Evolutionary conservation across 2,113 vertebrate genomes (phyloP).

Genomic region (Lichenostomus cassidix): DNA sequence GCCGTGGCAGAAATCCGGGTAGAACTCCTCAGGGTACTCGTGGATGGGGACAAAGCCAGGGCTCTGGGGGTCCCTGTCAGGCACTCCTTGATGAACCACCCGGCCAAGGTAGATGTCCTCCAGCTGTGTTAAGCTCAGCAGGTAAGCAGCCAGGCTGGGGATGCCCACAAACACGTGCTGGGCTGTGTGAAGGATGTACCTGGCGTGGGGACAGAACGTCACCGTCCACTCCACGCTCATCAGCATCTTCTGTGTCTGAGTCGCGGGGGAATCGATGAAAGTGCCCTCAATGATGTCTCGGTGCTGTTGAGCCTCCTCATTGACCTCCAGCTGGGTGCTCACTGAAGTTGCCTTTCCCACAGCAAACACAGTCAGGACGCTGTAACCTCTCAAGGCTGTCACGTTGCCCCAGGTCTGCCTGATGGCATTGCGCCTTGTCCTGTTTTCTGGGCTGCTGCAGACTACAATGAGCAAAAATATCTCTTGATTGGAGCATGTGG

Average conservation of each 20-base stretch:
- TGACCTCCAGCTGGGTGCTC: constrained; percentile 68
- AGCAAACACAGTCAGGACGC: constrained; percentile 78
- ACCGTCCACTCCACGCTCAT: constrained; percentile 82
- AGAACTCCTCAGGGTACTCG: constrained; percentile 76
- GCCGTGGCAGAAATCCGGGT: constrained; percentile 86
- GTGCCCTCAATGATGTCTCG: constrained; percentile 83
- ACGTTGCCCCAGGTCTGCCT: constrained; percentile 87
- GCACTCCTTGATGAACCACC: constrained; percentile 79
- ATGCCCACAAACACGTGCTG: constrained; percentile 83
- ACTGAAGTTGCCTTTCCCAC: constrained; percentile 73
- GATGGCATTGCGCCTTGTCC: constrained; percentile 75
- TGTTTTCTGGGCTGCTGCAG: constrained; percentile 80
- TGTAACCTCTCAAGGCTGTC: constrained; percentile 66
- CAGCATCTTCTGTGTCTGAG: constrained; percentile 74
- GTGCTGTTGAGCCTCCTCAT: constrained; percentile 72
- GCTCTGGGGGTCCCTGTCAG: constrained; percentile 76
- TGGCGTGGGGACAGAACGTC: constrained; percentile 82
- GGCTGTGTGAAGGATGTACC: constrained; percentile 82
- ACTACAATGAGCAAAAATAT: constrained; percentile 84
- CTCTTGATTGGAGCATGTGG: constrained; percentile 70
- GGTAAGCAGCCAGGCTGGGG: constrained; percentile 76
- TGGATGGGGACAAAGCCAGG: constrained; percentile 72
- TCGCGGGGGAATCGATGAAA: constrained; percentile 70
- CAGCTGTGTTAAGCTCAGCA: constrained; percentile 79
- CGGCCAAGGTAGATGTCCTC: constrained; percentile 85